A percentile compares a stretch with the other conserved stretches of the same genome.
Conservation (phyloP, 2,113 vertebrate species). For the Mesitornis unicolor region DNA sequence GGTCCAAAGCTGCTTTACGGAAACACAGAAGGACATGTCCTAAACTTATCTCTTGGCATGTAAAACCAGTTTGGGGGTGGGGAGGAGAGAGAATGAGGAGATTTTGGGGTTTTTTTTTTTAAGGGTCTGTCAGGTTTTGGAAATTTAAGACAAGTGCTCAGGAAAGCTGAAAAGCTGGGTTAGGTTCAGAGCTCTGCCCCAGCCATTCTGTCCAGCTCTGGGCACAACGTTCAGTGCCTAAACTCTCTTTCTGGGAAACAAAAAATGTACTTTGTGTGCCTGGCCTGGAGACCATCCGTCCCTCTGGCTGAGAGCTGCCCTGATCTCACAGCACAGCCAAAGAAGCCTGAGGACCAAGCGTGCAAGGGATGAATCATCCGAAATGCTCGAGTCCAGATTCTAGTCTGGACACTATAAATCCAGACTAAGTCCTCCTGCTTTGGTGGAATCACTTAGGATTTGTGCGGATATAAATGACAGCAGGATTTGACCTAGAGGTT, state of each 20-base stretch:
- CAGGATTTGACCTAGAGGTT: neutral
- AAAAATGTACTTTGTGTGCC: neutral
- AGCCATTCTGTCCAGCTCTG: neutral
- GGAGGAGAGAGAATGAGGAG: accelerated
- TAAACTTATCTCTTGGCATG: neutral
- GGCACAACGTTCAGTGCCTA: accelerated
- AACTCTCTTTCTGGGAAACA: neutral
- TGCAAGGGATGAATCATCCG: neutral
- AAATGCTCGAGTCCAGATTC: neutral
- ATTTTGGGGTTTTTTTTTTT: neutral
- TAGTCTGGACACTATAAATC: neutral
- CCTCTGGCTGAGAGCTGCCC: neutral
- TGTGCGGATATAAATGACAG: neutral
- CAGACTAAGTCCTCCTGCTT: neutral
- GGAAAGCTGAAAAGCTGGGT: neutral
- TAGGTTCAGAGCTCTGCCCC: neutral
- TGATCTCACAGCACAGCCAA: neutral
- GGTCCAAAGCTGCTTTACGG: neutral
- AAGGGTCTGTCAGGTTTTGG: neutral
- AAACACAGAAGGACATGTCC: neutral
- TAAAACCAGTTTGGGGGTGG: neutral
- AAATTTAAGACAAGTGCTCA: neutral
- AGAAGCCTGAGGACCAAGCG: neutral
- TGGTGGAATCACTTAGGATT: neutral
- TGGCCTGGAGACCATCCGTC: neutral